A percentile compares a stretch with the other conserved stretches of the same genome.
Evolutionary conservation across 2,888 invertebrate species (phyloP).

Genomic region (Gnatocerus cornutus): DNA sequence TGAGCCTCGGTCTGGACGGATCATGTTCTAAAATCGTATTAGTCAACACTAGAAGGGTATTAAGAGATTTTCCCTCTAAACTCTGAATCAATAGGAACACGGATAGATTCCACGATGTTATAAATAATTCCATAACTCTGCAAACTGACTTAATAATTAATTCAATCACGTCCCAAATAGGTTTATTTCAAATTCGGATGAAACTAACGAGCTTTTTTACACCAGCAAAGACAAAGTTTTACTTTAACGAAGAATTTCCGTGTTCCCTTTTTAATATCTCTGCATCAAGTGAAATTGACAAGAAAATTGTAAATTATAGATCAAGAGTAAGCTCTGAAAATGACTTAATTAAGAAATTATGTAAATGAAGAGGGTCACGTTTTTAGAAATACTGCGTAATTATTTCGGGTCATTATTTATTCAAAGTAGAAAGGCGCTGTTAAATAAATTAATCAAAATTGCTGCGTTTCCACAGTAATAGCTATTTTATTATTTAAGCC

Average conservation of each 20-base stretch:
- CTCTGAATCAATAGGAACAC: constrained; percentile 19
- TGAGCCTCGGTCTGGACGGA: constrained; percentile 14
- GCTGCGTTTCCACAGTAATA: no score
- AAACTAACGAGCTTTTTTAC: not conserved
- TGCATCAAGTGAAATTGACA: constrained; percentile 14
- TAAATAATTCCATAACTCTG: constrained; percentile 19
- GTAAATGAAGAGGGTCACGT: not conserved
- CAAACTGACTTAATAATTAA: constrained; percentile 9
- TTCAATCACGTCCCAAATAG: not conserved
- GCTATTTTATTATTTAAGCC: no score
- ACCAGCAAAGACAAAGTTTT: constrained; percentile 10
- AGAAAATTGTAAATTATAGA: constrained; percentile 19
- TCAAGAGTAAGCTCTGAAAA: constrained; percentile 1
- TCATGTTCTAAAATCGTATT: constrained; percentile 38
- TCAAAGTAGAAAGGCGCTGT: not conserved
- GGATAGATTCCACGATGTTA: constrained; percentile 2
- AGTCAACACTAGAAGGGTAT: constrained; percentile 41
- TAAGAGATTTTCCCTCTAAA: constrained; percentile 38
- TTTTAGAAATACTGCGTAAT: not conserved
- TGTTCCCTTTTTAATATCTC: not conserved
- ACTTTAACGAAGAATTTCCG: no score
- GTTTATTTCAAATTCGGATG: not conserved
- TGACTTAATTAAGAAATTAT: constrained; percentile 20
- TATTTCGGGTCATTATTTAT: not conserved
- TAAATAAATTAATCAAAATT: not conserved